phyloP scores from a whole-genome alignment of 2,888 invertebrate genomes.

The Agriotes lineatus region DNA sequence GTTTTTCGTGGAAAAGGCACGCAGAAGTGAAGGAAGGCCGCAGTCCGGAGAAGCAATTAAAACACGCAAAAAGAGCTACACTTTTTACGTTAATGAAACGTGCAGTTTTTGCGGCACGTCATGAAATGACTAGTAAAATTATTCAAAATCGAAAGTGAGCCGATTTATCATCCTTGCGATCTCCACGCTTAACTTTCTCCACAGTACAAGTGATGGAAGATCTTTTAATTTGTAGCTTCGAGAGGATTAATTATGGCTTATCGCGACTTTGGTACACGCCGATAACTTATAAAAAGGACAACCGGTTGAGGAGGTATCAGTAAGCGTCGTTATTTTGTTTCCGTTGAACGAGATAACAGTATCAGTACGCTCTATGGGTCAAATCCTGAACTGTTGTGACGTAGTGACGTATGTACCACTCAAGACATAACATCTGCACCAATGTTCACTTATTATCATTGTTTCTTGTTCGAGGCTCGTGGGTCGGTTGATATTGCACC shows the following conservation, averaged over 20 bases:
- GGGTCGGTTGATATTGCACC: neutral
- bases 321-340: slow-evolving; percentile 24
- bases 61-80: too few relatives aligned
- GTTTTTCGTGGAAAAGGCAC: too few relatives aligned
- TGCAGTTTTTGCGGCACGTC: too few relatives aligned
- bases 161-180: too few relatives aligned
- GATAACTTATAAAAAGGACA: neutral
- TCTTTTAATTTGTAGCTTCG: neutral
- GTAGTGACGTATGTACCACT: neutral
- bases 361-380: slow-evolving; percentile 40
- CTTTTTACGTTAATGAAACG: too few relatives aligned
- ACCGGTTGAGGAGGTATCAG: slow-evolving; percentile 11
- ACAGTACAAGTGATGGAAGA: neutral
- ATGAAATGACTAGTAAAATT: too few relatives aligned
- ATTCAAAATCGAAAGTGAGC: slow-evolving; percentile 13
- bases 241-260: slow-evolving; percentile 5
- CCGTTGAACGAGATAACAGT: slow-evolving; percentile 42
- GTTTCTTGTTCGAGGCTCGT: neutral
- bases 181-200: slow-evolving; percentile 5
- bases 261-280: neutral
- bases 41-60: too few relatives aligned
- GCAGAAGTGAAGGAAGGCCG: too few relatives aligned
- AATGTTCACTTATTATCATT: slow-evolving; percentile 2
- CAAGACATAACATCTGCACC: slow-evolving; percentile 28
- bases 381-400: slow-evolving; percentile 42